Evolutionary conservation across 2,888 invertebrate species (phyloP).

Genomic region (Axea sp.): DNA sequence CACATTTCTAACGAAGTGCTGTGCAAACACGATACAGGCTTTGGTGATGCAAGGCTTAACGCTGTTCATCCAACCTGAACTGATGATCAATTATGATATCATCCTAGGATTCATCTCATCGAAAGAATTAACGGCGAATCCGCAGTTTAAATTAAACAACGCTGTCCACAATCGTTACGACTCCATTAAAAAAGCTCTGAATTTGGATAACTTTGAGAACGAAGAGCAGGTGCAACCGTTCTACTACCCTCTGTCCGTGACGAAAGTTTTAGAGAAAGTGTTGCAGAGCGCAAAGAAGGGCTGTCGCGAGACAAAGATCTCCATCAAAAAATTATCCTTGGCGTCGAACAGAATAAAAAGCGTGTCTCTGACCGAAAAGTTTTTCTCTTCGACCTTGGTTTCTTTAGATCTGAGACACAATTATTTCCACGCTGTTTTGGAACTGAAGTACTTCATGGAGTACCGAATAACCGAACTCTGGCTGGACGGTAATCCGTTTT

Average conservation of each 20-base stretch:
- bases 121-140: conserved; percentile 69
- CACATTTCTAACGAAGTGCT: conserved; percentile 72
- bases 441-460: conserved; percentile 72
- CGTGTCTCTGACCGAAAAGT: conserved; percentile 70
- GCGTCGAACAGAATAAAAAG: conserved; percentile 69
- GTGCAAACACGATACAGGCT: conserved; percentile 67
- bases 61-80: conserved; percentile 62
- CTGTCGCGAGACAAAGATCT: conserved; percentile 65
- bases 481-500: conserved; percentile 77
- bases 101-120: conserved; percentile 71
- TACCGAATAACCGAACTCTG: conserved; percentile 75
- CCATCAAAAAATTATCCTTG: conserved; percentile 73
- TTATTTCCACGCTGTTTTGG: conserved; percentile 68
- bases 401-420: conserved; percentile 74
- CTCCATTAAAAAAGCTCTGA: conserved; percentile 67
- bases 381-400: conserved; percentile 70
- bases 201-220: conserved; percentile 73
- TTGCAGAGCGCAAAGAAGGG: conserved; percentile 69
- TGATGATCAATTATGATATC: conserved; percentile 68
- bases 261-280: conserved; percentile 69
- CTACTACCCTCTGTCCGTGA: conserved; percentile 73
- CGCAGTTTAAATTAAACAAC: conserved; percentile 67
- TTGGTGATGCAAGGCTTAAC: conserved; percentile 67
- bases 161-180: conserved; percentile 70
- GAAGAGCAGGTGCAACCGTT: conserved; percentile 69